A percentile compares a stretch with the other conserved stretches of the same genome.
phyloP scores from a whole-genome alignment of 2,797 vertebrate species.

The Ambastaia sidthimunki region DNA sequence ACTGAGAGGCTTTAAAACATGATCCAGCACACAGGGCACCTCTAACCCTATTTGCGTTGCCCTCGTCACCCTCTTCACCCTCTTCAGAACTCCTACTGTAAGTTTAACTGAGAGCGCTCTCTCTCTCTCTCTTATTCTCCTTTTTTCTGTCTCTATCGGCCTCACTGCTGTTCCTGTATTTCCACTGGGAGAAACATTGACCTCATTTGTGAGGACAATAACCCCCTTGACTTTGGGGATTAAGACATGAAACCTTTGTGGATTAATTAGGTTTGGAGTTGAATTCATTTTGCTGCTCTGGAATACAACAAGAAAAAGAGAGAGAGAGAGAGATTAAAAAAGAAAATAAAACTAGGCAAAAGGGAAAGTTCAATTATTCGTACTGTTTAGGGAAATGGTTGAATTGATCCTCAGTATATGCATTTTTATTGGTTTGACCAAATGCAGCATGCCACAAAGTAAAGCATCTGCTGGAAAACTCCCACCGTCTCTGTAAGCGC shows the following conservation, averaged over 20 bases:
- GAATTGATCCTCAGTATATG: constrained; percentile 51
- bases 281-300: constrained; percentile 82
- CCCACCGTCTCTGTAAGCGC: constrained; percentile 75
- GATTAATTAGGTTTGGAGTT: constrained; percentile 86
- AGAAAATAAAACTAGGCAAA: constrained; percentile 66
- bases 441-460: constrained; percentile 37
- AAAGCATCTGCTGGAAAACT: constrained; percentile 59
- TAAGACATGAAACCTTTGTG: constrained; percentile 89
- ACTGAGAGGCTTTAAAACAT: neutral
- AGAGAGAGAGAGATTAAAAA: constrained; percentile 27
- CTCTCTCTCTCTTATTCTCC: constrained; percentile 57
- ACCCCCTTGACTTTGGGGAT: constrained; percentile 88
- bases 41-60: constrained; percentile 60
- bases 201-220: constrained; percentile 89
- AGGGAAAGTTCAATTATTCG: constrained; percentile 70
- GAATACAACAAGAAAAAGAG: constrained; percentile 71
- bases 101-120: constrained; percentile 58
- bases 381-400: constrained; percentile 58
- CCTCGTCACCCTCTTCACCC: constrained; percentile 65
- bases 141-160: constrained; percentile 66
- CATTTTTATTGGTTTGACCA: constrained; percentile 39
- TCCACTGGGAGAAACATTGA: constrained; percentile 84
- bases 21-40: constrained; percentile 45
- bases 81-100: constrained; percentile 68
- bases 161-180: constrained; percentile 77